These are phyloP conservation scores for Pimephales promelas DNA, from an alignment of 2,113 vertebrate genomes.

Conservation along the genomic window DNA sequence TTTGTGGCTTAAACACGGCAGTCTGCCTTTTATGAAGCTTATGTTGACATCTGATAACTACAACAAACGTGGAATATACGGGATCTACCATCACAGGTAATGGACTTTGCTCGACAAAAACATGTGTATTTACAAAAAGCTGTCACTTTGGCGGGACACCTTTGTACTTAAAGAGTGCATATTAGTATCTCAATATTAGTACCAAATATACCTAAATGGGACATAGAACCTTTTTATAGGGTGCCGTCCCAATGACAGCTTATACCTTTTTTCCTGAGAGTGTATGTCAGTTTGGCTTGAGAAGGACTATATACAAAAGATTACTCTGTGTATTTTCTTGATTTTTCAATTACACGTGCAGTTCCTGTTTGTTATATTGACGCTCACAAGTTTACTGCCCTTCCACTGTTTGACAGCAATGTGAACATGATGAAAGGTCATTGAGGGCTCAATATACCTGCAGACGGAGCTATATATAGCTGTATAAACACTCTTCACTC, in stretches of 20 bases:
- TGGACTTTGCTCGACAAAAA: background rate
- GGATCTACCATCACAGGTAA: conserved; percentile 36
- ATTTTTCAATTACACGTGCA: conserved; percentile 7
- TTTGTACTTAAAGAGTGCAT: too few relatives aligned
- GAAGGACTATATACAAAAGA: background rate
- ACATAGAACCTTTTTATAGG: too few relatives aligned
- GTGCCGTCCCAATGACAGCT: too few relatives aligned
- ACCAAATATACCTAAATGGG: too few relatives aligned
- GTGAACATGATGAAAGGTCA: conserved; percentile 31
- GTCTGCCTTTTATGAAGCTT: background rate
- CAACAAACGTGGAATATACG: background rate
- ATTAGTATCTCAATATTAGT: too few relatives aligned
- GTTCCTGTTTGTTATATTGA: conserved; percentile 24
- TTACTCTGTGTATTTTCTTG: background rate
- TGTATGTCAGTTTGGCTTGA: background rate
- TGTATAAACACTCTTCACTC: conserved; percentile 4
- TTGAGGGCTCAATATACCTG: background rate
- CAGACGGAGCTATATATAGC: conserved; percentile 8
- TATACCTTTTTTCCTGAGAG: too few relatives aligned
- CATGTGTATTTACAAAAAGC: background rate
- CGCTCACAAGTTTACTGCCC: background rate
- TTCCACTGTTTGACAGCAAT: conserved; percentile 10
- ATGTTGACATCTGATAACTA: background rate
- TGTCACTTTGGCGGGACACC: too few relatives aligned
- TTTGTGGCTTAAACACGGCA: conserved; percentile 7